Conservation (phyloP, 2,888 invertebrate genomes). For the Apamea crenata region DNA sequence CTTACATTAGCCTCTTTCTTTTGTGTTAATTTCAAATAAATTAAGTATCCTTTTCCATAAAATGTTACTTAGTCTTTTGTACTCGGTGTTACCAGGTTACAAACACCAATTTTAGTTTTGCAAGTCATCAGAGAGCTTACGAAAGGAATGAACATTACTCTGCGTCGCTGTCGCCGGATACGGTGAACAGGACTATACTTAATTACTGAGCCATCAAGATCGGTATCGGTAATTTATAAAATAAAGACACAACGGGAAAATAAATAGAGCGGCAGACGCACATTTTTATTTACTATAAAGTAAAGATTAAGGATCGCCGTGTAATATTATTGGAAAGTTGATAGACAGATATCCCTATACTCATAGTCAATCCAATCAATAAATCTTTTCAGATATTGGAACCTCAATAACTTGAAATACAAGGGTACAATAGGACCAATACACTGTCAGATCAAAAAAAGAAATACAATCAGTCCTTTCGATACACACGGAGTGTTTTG, state of each 20-base stretch:
- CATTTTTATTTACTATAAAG: background rate
- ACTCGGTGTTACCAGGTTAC: background rate
- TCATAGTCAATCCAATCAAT: slow-evolving; percentile 19
- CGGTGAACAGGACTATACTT: background rate
- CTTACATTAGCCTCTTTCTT: background rate
- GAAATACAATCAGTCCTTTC: slow-evolving; percentile 35
- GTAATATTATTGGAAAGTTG: slow-evolving; percentile 25
- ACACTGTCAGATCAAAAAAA: slow-evolving; percentile 39
- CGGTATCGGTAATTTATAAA: no score
- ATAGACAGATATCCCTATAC: slow-evolving; percentile 7
- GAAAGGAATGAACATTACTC: background rate
- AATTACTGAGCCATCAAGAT: background rate
- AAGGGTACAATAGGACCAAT: slow-evolving; percentile 23
- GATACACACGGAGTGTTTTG: slow-evolving; percentile 33
- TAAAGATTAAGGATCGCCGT: background rate
- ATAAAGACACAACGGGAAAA: background rate
- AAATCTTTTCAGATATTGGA: slow-evolving; percentile 16
- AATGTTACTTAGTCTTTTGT: background rate
- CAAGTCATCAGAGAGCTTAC: background rate
- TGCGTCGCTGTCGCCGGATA: background rate
- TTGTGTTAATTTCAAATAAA: background rate
- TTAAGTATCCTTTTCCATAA: no score
- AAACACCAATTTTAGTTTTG: background rate
- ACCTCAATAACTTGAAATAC: slow-evolving; percentile 10
- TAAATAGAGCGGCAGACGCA: background rate